Evolutionary conservation across 2,797 vertebrate genomes (phyloP).

Genomic region (Iguana delicatissima): DNA sequence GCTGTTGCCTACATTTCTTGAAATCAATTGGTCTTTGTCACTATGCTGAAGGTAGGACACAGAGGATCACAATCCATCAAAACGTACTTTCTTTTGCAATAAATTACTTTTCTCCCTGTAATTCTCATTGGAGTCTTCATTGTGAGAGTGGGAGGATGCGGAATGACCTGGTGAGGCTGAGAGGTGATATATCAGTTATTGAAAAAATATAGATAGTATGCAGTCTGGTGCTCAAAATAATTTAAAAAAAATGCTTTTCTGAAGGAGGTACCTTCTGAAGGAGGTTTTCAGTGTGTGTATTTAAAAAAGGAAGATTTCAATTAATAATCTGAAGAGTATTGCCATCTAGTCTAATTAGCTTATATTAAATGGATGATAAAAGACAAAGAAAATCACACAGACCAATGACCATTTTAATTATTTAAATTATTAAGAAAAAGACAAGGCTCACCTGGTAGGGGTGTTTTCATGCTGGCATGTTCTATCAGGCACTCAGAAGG

Average conservation of each 20-base stretch:
- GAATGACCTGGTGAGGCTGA: not conserved
- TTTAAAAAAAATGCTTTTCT: constrained; percentile 41
- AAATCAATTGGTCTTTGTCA: not conserved
- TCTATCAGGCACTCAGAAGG: not conserved
- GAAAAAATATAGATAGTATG: constrained; percentile 15
- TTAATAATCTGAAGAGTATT: constrained; percentile 63
- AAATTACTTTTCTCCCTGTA: not conserved
- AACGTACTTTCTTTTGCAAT: not conserved
- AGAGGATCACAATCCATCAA: not conserved
- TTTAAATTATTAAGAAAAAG: constrained; percentile 25
- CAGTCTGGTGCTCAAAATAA: constrained; percentile 23
- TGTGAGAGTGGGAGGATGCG: not conserved
- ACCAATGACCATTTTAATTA: constrained; percentile 50
- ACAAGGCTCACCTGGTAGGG: accelerated
- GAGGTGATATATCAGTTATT: not conserved
- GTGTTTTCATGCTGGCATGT: not conserved
- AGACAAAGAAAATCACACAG: constrained; percentile 46
- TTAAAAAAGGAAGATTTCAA: constrained; percentile 40
- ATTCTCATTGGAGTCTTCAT: not conserved
- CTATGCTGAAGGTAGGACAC: not conserved
- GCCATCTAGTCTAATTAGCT: constrained; percentile 67
- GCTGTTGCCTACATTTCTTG: constrained; percentile 1
- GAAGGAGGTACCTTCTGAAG: not conserved
- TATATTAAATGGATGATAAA: constrained; percentile 68
- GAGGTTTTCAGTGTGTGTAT: constrained; percentile 20